These are phyloP conservation scores for Coturnix japonica DNA, from an alignment of 2,113 vertebrate species.

Conservation along the genomic window DNA sequence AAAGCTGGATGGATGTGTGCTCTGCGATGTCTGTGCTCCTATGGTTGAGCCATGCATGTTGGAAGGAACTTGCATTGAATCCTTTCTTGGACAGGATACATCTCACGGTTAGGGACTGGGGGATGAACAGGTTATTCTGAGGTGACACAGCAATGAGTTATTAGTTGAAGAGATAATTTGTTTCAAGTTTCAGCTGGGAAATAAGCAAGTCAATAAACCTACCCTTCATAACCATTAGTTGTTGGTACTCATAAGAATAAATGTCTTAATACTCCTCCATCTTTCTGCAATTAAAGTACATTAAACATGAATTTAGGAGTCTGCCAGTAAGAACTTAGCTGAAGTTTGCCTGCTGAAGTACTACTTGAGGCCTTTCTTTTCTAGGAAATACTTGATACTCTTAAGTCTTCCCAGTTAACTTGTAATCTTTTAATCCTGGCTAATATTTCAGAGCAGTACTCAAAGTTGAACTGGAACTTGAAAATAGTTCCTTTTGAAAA, in stretches of 20 bases:
- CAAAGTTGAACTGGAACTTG: neutral
- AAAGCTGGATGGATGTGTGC: neutral
- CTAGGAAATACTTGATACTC: neutral
- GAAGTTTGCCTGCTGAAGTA: neutral
- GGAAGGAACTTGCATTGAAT: neutral
- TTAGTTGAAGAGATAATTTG: neutral
- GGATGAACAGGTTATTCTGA: neutral
- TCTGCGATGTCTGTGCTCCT: neutral
- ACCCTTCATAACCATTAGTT: neutral
- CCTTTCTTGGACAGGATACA: neutral
- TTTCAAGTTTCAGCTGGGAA: neutral
- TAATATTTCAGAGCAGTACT: neutral
- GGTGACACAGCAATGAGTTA: neutral
- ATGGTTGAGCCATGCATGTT: fast-evolving
- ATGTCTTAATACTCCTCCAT: neutral
- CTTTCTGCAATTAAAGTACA: neutral
- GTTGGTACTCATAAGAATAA: neutral
- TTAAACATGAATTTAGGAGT: neutral
- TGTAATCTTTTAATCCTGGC: constrained; percentile 26
- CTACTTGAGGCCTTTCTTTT: neutral
- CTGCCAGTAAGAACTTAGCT: neutral
- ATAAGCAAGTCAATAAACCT: neutral
- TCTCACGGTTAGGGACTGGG: fast-evolving
- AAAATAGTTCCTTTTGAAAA: constrained; percentile 12
- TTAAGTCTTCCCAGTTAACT: neutral